These are phyloP conservation scores for Thamnophis elegans DNA, from an alignment of 2,797 vertebrate species.

Conservation along the genomic window DNA sequence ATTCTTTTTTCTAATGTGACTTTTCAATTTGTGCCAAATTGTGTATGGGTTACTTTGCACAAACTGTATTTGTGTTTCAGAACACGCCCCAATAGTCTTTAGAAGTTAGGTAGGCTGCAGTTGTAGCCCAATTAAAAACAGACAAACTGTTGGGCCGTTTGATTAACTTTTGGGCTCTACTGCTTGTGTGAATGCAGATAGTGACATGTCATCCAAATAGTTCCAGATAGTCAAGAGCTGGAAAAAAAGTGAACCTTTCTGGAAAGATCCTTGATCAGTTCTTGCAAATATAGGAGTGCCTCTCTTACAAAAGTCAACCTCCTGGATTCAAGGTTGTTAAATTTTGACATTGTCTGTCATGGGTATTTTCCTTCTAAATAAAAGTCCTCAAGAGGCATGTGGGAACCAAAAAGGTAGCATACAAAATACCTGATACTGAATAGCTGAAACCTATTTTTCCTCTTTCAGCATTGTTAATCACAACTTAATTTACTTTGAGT, in stretches of 20 bases:
- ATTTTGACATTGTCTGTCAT: neutral
- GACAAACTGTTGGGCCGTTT: neutral
- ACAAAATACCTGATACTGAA: neutral
- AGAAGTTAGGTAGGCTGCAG: neutral
- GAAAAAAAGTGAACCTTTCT: neutral
- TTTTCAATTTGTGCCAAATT: neutral
- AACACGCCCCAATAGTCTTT: neutral
- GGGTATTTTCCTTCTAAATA: neutral
- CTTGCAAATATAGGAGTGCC: neutral
- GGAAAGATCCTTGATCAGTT: neutral
- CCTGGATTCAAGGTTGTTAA: neutral
- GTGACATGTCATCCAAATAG: neutral
- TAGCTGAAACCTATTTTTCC: neutral
- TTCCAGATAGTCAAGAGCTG: neutral
- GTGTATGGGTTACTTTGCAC: neutral
- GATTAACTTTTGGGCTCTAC: neutral
- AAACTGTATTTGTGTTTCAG: neutral
- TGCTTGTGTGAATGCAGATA: neutral
- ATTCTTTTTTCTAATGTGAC: neutral
- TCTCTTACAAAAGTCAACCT: neutral
- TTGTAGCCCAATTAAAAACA: neutral
- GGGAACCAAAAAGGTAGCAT: neutral
- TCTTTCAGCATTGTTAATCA: neutral
- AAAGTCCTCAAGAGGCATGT: neutral
- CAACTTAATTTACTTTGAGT: neutral